Evolutionary conservation across 2,113 vertebrate genomes (phyloP), one percentile per base, ranked within the genome.

Genomic region (Zonotrichia leucophrys): DNA sequence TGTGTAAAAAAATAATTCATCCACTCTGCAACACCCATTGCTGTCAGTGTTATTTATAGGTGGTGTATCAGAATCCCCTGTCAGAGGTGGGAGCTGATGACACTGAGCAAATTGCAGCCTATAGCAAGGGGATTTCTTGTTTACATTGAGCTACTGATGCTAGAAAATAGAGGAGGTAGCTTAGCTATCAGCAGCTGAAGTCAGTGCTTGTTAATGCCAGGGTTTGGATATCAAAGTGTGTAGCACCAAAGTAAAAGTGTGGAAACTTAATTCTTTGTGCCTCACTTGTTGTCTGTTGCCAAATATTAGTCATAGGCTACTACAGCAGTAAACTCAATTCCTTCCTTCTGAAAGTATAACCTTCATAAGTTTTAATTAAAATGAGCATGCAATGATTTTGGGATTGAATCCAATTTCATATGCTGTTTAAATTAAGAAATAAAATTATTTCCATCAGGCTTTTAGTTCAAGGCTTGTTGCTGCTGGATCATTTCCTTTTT

Each of bases 401-500:
- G 94, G 89, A 93, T 83, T 80, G 82, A 90, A 93, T 96, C 88
- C 94, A 90, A 93, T 94, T 95, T 95, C 52, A 52, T 76, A 42
- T 94, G 86, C 92, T 91, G 78, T 91, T 97, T 95, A 97, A 96
- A 96, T 89, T 12, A 62, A 94, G 92, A 94, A 91, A 96, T 97
- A 90, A 90, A 97, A 96, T 96, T 91, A 94, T 95, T 96, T 96
- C 87, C 79, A 89, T 92, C 93, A 96, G 77, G 77, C 87, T 90
- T 93, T 94, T 81, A 89, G 91, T 92, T 94, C 52, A 74, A 68
- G 92, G 88, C 90, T 97, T 92, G 86, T 94, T 91, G 80, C 95
- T 95, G 67, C 91, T 70, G 95, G 91, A 97, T 96, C 94, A 78
- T 96, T 96, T 97, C 83, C 91, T 76, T 93, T 96, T 90, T 96